Evolutionary conservation across 2,113 vertebrate species (phyloP).

Genomic region (Eupsittula cactorum): DNA sequence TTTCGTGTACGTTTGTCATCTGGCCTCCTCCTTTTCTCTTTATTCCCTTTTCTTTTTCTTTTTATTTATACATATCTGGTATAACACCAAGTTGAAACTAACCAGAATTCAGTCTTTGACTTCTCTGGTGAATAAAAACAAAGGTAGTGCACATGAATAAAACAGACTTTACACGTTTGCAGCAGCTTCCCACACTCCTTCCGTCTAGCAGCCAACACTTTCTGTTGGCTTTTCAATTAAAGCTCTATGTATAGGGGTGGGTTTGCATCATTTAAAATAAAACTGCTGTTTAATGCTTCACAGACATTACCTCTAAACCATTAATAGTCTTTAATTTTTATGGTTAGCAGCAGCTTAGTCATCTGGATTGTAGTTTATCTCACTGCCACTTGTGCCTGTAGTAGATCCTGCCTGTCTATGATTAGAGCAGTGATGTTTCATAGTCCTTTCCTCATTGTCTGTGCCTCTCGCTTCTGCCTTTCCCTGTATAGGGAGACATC

Average conservation of each 20-base stretch:
- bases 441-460: neutral
- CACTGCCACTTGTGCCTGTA: neutral
- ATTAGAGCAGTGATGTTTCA: neutral
- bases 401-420: neutral
- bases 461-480: neutral
- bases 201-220: neutral
- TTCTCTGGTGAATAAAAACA: neutral
- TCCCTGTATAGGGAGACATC: neutral
- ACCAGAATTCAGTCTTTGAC: conserved; percentile 19
- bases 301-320: neutral
- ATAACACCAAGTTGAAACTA: conserved; percentile 31
- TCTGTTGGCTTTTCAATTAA: neutral
- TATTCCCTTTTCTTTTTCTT: neutral
- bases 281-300: neutral
- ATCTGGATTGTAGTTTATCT: neutral
- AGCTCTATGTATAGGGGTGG: neutral
- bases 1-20: conserved; percentile 33
- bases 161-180: neutral
- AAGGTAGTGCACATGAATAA: neutral
- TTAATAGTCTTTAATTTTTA: neutral
- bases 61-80: neutral
- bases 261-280: neutral
- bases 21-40: neutral
- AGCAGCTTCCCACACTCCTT: neutral
- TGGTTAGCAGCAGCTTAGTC: neutral